Evolutionary conservation across 2,113 vertebrate species (phyloP), one percentile per base, ranked within the genome.

Genomic region (Ctenomys sociabilis): DNA sequence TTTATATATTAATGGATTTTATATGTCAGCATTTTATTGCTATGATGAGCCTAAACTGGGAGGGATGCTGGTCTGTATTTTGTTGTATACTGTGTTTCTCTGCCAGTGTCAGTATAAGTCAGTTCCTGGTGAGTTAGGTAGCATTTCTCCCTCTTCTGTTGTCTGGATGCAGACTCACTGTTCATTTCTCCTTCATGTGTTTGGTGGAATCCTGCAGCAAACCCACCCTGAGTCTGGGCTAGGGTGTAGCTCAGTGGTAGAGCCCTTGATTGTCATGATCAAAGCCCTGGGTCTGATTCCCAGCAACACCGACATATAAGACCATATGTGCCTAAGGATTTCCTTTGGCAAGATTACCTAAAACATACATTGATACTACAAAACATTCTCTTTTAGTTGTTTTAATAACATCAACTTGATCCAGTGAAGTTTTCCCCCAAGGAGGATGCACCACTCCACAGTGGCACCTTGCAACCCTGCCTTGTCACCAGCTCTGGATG

Each of bases 401-500:
- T 26, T 86, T 26, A 66, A 93, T 77, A 49, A 30, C 6, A 66
- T 24, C 52, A 54, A 11, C 49, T 26, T 63, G 52, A 66, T 37
- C 28, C n/a, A 40, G 37, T 37, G 37, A 64, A 35, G 32, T 7
- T 11, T 52, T 28, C n/a, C 32, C 28, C 5, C 5, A 4, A 5
- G 12, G 0, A 64, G 30, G 9, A 7, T 19, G 16, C 5, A 4
- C 49, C 30, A 35, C 28, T 30, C 52, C 22, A 7, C 1, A 26
- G 9, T 3, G n/a, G 30, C 0, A 6, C 66, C 57, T 72, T 11
- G 6, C 59, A 5, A 3, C 28, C 28, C 64, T 61, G 70, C 72
- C 82, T 16, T 6, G 11, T 1, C 14, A 9, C 49, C 0, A 12
- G 78, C 26, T 13, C 87, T 11, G 17, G 0, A 11, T 28, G 7